Evolutionary conservation across 2,797 vertebrate species (phyloP), one percentile per base, ranked within the genome.

Genomic region (Helarctos malayanus): DNA sequence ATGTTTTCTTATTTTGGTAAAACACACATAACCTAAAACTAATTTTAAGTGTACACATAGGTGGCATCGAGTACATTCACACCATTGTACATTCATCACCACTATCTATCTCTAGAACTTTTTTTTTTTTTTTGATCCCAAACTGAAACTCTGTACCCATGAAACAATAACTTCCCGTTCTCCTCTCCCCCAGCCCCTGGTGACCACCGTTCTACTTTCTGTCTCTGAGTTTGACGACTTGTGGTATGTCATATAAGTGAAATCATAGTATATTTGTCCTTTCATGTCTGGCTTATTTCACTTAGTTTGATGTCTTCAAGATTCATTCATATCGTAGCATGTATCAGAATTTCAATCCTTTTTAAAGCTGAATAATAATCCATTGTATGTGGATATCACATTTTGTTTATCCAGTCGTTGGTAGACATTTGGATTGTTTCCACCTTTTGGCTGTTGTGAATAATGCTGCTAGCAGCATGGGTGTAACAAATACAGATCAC

Each of bases 271-370:
- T 35, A n/a, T 89, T 95, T 75, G 2, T 27, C 49, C 15, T 92
- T 96, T 93, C 52, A 49, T 88, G 13, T 41, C 29, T 73, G 52
- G 27, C 25, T 81, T 84, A 49, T 79, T 85, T 92, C 56, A 80
- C 18, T 78, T 81, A 82, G 12, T 14, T 6, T n/a, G 15, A 57
- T 65, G 2, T 84, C 80, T 54, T 56, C 38, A 49, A 63, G 61
- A 1, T 83, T 84, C 41, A 71, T 95, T 14, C 14, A 25, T 80
- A 56, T 59, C 47, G 14, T 87, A 76, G 35, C 57, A 73, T 38
- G 45, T 54, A 10, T 71, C 65, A 86, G 71, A 79, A 81, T 63
- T 47, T 54, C 23, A 82, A 83, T 93, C 3, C 16, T 47, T 84
- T 71, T 84, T 91, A 47, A 84, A 47, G 21, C 29, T 85, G 71